Base-by-base conservation (phyloP, 2,113 vertebrate genomes). In the Emberiza fucata region DNA sequence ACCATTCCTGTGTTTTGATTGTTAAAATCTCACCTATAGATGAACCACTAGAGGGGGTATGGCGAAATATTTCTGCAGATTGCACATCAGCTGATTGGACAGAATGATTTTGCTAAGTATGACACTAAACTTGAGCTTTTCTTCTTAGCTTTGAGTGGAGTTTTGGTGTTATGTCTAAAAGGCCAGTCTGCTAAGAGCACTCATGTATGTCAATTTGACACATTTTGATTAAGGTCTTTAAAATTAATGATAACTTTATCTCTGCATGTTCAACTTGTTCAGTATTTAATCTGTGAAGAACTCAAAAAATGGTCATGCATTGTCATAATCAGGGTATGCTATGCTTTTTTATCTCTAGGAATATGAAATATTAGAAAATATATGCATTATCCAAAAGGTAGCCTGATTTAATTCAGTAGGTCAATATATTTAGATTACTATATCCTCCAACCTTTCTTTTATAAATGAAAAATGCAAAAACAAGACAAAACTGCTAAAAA, bases 1-100 rank as follows among this genome's bases (percentile, higher is more conserved):
- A 60, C 10, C 8, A 18, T 66, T 70, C 88, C 15, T 71, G 12
- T n/a, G 13, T 71, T 89, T 50, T 35, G 23, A 22, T 23, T 13
- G 23, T 69, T 17, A 81, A 60, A 44, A 57, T 60, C 44, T 72
- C 61, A 61, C 68, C 54, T 83, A 3, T 14, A 16, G 17, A 19
- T 45, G 9, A 86, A 78, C 95, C 85, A 81, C 92, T 95, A 95
- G 94, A 94, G 78, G 85, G 91, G 31, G 85, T 81, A 51, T 71
- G 48, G 18, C 59, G 56, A 68, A 82, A 45, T 65, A 54, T 42
- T 94, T 51, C 65, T 22, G 5, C n/a, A 8, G 13, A 25, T 78
- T 69, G 11, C 20, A 9, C 4, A 25, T 80, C 27, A 63, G 5
- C 60, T 83, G 66, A 33, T 69, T 81, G 85, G 61, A 53, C 27